Conservation (phyloP, 2,113 vertebrate species). For the Cyprinus carpio region DNA sequence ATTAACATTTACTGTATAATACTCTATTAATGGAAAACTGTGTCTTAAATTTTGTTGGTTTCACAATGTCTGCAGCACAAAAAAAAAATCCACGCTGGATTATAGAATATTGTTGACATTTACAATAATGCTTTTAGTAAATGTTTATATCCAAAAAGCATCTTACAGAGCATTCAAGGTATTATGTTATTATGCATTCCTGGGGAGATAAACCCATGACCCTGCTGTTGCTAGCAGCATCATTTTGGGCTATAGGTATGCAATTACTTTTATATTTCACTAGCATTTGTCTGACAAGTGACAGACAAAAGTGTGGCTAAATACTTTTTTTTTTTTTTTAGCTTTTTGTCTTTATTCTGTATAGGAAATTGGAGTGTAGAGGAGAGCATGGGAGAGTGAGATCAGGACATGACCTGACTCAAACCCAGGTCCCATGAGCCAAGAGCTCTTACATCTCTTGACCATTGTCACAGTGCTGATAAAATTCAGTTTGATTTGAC, state of each 20-base stretch:
- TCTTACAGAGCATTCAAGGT: no score
- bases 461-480: background rate
- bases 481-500: background rate
- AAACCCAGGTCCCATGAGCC: background rate
- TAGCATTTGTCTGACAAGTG: no score
- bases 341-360: background rate
- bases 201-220: no score
- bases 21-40: background rate
- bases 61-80: background rate
- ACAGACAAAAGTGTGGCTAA: background rate
- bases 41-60: background rate
- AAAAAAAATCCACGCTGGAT: background rate
- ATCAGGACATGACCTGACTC: background rate
- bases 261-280: no score
- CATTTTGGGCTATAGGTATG: no score
- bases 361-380: background rate
- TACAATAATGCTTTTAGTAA: no score
- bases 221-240: no score
- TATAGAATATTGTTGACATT: no score
- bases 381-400: no score
- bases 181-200: no score
- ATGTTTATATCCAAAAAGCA: no score
- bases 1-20: background rate
- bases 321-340: background rate
- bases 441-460: background rate